Evolutionary conservation across 2,113 vertebrate species (phyloP), one percentile per base, ranked within the genome.

Genomic region (Himantopus leucocephalus): DNA sequence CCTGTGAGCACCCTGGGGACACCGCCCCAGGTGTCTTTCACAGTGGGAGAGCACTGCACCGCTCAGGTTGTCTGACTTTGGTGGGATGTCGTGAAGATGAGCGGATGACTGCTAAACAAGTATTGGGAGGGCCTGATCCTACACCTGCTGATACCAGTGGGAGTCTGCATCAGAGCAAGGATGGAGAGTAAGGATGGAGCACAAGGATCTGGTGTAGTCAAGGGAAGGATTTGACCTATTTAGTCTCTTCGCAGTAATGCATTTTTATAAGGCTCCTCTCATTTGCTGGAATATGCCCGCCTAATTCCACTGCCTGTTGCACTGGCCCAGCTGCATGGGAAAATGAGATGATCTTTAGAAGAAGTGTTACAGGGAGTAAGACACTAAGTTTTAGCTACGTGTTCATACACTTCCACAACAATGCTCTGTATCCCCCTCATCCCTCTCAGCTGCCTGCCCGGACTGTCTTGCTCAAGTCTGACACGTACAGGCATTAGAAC

Each of bases 151-250:
- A n/a, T 41, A 23, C 41, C 7, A 32, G 27, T 8, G 14, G 47
- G 23, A 60, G 13, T 43, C 39, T 45, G 24, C 3, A 23, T 30
- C 24, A 23, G 60, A 37, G 48, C 0, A 0, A 64, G 37, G 24
- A 24, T 16, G 50, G 16, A 68, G 21, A 7, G 47, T 0, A 0
- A 64, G 37, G 30, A 30, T 17, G 52, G 18, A 68, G 21, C 8
- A 5, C 15, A 30, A 47, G 59, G 12, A 9, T 27, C 23, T 48
- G 48, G 5, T 32, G 55, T 22, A 29, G 11, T n/a, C 37, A 32
- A 0, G 0, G 35, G 14, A 80, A 94, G 17, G 22, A n/a, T 70
- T 80, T 68, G 20, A 12, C 16, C 17, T 26, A 2, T 37, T 55
- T 32, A 35, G 30, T 14, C 15, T 60, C 30, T 59, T 71, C 59